Percentiles rank a stretch among this genome's conserved stretches.
Evolutionary conservation across 2,113 vertebrate genomes (phyloP).

Genomic region (Picathartes gymnocephalus): DNA sequence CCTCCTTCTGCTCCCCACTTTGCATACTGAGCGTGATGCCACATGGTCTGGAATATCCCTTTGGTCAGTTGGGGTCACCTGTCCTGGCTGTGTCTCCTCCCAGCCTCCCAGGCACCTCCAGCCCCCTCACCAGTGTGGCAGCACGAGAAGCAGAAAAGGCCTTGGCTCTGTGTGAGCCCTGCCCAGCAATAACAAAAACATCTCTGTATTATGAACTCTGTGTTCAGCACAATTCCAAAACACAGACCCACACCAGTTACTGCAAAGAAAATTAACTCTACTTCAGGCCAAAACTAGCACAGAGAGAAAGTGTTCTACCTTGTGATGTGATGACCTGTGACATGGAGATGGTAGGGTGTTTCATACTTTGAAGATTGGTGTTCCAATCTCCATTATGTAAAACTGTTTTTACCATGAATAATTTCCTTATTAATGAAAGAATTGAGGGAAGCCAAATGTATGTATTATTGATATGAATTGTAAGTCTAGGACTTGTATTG

Average conservation of each 20-base stretch:
- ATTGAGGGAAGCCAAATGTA: not conserved
- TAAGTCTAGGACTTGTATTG: not conserved
- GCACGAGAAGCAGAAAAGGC: not conserved
- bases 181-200: not conserved
- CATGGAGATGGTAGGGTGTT: not conserved
- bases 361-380: not conserved
- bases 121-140: accelerated
- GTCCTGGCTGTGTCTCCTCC: not conserved
- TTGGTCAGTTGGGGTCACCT: not conserved
- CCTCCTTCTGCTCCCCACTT: no score
- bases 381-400: not conserved
- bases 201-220: not conserved
- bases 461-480: not conserved
- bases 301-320: not conserved
- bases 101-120: accelerated
- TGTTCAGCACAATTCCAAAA: not conserved
- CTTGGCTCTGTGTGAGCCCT: not conserved
- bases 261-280: not conserved
- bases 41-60: not conserved
- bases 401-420: not conserved
- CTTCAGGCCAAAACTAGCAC: not conserved
- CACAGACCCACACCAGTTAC: not conserved
- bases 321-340: not conserved
- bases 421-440: not conserved
- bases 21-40: not conserved